Evolutionary conservation across 2,113 vertebrate species (phyloP).

Genomic region (Planiliza haematocheilus): DNA sequence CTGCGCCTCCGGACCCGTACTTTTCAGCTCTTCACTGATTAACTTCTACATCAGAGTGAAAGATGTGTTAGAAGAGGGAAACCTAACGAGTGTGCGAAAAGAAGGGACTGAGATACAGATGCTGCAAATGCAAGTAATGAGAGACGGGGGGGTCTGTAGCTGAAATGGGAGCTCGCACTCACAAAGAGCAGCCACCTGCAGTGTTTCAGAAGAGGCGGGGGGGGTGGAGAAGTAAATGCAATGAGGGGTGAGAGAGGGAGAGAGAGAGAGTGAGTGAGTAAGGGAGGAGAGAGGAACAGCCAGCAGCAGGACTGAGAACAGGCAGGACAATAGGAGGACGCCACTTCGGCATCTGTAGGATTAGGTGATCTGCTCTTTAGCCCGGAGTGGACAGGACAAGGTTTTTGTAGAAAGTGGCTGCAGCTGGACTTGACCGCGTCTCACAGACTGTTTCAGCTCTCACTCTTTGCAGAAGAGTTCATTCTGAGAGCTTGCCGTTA

Average conservation of each 20-base stretch:
- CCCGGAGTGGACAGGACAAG: background rate
- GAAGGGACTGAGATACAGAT: background rate
- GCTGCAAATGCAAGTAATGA: constrained; percentile 40
- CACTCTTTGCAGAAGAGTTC: constrained; percentile 28
- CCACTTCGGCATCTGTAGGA: constrained; percentile 47
- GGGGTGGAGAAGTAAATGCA: constrained; percentile 21
- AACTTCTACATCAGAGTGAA: constrained; percentile 58
- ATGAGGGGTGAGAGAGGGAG: constrained; percentile 30
- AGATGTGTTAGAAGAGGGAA: constrained; percentile 57
- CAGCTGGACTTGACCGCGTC: constrained; percentile 10
- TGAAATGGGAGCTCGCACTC: constrained; percentile 32
- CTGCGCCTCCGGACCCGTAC: constrained; percentile 31
- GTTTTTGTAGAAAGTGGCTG: constrained; percentile 1
- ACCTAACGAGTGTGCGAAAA: constrained; percentile 15
- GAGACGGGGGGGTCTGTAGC: constrained; percentile 46
- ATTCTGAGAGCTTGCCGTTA: constrained; percentile 19
- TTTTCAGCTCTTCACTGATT: constrained; percentile 25
- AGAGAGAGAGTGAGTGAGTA: constrained; percentile 21
- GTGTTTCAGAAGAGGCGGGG: constrained; percentile 60
- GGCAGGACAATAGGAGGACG: constrained; percentile 75
- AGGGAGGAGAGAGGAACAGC: constrained; percentile 58
- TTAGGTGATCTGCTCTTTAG: constrained; percentile 22
- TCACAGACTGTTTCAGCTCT: constrained; percentile 3
- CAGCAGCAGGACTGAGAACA: constrained; percentile 60
- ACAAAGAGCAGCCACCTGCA: constrained; percentile 76